Conservation (phyloP, 2,113 vertebrate species). For the Xenopus laevis region DNA sequence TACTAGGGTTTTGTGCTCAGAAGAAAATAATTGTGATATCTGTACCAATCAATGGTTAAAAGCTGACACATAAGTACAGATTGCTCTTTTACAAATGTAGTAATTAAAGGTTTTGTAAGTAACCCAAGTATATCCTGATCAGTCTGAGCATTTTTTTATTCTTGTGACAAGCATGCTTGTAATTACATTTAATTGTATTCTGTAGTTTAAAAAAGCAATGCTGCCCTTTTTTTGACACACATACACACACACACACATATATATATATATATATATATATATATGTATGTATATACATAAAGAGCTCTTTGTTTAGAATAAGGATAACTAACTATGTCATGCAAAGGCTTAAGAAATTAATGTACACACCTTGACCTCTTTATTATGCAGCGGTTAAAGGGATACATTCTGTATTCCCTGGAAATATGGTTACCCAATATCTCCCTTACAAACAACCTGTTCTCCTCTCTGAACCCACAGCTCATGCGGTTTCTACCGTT, state of each 20-base stretch:
- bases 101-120: slow-evolving; percentile 39
- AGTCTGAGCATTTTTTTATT: slow-evolving; percentile 33
- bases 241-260: background rate
- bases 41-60: background rate
- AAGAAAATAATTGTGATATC: no score
- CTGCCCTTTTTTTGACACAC: slow-evolving; percentile 15
- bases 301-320: slow-evolving; percentile 25
- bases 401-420: no score
- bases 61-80: slow-evolving; percentile 7
- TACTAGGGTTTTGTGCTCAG: no score
- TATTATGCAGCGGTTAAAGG: background rate
- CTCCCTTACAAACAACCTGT: no score
- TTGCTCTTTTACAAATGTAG: slow-evolving; percentile 5
- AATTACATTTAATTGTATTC: slow-evolving; percentile 44
- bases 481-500: no score
- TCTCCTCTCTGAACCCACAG: no score
- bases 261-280: no score
- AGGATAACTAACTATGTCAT: slow-evolving; percentile 15
- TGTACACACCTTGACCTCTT: background rate
- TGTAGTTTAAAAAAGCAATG: slow-evolving; percentile 39
- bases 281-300: background rate
- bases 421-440: no score
- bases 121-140: slow-evolving; percentile 30
- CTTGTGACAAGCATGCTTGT: slow-evolving; percentile 26
- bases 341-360: slow-evolving; percentile 1